Percentiles rank a stretch among this genome's conserved stretches.
These are phyloP conservation scores for Onychomys torridus DNA, from an alignment of 2,797 vertebrate genomes.

Conservation along the genomic window DNA sequence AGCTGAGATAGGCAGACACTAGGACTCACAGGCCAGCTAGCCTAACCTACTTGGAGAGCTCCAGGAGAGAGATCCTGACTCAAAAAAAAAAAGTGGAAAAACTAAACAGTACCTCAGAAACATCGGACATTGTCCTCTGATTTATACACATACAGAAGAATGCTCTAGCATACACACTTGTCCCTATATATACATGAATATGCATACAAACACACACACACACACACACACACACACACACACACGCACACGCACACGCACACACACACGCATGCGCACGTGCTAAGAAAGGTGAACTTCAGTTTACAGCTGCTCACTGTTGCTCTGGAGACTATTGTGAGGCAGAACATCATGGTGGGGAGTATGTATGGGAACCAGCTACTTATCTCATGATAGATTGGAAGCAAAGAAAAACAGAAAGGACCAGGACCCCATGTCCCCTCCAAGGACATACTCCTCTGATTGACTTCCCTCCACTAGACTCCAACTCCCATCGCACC, in stretches of 20 bases:
- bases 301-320: background rate
- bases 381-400: background rate
- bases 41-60: background rate
- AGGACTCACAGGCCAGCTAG: background rate
- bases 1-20: too few species aligned
- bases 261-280: too few species aligned
- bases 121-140: background rate
- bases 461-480: background rate
- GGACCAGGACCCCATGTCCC: background rate
- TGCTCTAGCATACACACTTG: background rate
- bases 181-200: background rate
- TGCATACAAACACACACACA: background rate
- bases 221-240: background rate
- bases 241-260: background rate
- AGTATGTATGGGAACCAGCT: background rate
- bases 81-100: background rate
- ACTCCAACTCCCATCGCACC: background rate
- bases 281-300: background rate
- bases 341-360: background rate
- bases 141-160: background rate
- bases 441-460: background rate
- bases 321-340: background rate
- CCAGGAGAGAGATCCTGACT: background rate
- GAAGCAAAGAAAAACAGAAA: background rate
- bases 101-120: background rate